Evolutionary conservation across 2,888 invertebrate species (phyloP).

Genomic region (Apotomis betuletana): DNA sequence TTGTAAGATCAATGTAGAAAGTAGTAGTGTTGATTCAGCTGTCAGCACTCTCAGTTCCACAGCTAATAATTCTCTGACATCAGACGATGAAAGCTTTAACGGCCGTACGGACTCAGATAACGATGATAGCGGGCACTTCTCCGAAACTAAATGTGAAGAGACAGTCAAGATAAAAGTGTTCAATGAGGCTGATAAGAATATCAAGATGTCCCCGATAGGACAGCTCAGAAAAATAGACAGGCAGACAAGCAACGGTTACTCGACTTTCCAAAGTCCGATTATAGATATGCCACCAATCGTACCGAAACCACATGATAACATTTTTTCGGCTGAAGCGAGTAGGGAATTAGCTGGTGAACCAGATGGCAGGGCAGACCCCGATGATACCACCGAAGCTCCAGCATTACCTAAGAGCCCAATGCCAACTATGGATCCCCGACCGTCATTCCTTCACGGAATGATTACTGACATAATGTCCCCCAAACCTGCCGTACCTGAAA

Average conservation of each 20-base stretch:
- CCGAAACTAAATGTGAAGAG: conserved; percentile 79
- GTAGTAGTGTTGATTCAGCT: conserved; percentile 78
- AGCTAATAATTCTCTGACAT: conserved; percentile 78
- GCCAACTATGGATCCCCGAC: conserved; percentile 83
- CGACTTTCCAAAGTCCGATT: conserved; percentile 78
- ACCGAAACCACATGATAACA: conserved; percentile 70
- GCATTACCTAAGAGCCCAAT: conserved; percentile 88
- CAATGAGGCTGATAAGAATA: conserved; percentile 74
- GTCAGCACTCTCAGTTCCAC: conserved; percentile 84
- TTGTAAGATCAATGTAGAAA: conserved; percentile 81
- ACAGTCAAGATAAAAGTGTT: conserved; percentile 80
- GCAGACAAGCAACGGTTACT: conserved; percentile 73
- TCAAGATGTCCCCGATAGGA: conserved; percentile 74
- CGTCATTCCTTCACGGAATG: conserved; percentile 89
- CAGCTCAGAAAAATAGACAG: conserved; percentile 76
- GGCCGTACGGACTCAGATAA: conserved; percentile 84
- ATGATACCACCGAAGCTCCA: conserved; percentile 86
- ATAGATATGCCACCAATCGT: conserved; percentile 78
- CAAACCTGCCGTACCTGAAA: conserved; percentile 88
- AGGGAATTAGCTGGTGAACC: conserved; percentile 93
- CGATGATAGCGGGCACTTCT: conserved; percentile 82
- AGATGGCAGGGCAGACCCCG: conserved; percentile 93
- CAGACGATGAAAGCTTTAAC: conserved; percentile 80
- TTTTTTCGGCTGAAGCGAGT: conserved; percentile 85
- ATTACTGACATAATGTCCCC: conserved; percentile 76